A percentile compares a stretch with the other conserved stretches of the same genome.
Conservation (phyloP, 2,113 vertebrate species). For the Varanus komodoensis region DNA sequence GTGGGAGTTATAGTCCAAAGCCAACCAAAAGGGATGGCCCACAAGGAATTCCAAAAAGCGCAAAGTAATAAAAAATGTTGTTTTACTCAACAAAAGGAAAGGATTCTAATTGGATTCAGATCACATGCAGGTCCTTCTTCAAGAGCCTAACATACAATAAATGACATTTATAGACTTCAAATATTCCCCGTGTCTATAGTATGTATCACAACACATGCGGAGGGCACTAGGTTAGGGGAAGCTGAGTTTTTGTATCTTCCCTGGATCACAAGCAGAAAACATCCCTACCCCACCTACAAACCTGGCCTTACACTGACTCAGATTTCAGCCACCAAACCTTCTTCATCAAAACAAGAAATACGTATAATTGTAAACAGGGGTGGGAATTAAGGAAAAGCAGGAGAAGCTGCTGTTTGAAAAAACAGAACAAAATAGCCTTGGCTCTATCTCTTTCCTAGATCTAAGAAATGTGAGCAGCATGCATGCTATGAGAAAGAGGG, state of each 20-base stretch:
- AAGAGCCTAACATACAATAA: too few species aligned
- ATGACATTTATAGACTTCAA: too few species aligned
- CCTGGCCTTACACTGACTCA: not conserved
- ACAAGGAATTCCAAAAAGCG: too few species aligned
- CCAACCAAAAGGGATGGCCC: too few species aligned
- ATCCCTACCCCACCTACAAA: rapidly evolving
- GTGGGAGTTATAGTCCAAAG: too few species aligned
- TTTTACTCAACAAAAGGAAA: too few species aligned
- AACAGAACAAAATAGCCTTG: not conserved
- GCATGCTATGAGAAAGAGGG: not conserved
- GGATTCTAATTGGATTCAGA: too few species aligned
- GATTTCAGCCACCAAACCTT: not conserved
- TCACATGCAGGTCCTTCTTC: too few species aligned
- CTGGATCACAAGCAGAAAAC: not conserved
- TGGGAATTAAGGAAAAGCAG: not conserved
- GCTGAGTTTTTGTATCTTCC: slow-evolving; percentile 2
- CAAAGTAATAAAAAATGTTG: too few species aligned
- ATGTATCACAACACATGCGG: too few species aligned
- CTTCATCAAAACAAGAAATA: not conserved
- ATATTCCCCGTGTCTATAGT: too few species aligned
- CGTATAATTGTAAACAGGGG: slow-evolving; percentile 10
- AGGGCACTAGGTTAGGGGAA: too few species aligned
- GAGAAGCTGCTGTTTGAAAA: not conserved
- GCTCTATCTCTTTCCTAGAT: not conserved
- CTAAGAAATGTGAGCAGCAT: not conserved